Percentiles rank a stretch among this genome's conserved stretches.
These are phyloP conservation scores for Mellilla xanthometata DNA, from an alignment of 2,888 invertebrate genomes.

Conservation along the genomic window DNA sequence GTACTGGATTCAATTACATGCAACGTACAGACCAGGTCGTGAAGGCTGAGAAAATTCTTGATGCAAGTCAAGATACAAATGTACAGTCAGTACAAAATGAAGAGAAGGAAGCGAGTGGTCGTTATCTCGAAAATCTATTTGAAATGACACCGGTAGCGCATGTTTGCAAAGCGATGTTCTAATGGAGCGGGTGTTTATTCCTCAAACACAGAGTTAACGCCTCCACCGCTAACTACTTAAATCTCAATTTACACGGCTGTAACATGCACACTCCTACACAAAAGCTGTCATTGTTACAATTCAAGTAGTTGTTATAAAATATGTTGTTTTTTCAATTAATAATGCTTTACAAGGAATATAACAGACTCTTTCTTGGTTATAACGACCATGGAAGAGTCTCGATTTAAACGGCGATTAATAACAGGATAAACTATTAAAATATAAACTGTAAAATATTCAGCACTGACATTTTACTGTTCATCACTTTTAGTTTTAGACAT, in stretches of 20 bases:
- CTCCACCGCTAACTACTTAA: slow-evolving; percentile 50
- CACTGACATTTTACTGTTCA: no score
- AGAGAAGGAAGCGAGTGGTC: slow-evolving; percentile 1
- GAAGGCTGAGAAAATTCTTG: slow-evolving; percentile 20
- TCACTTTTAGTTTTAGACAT: background rate
- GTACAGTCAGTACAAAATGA: slow-evolving; percentile 6
- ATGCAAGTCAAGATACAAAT: slow-evolving; percentile 1
- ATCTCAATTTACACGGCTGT: slow-evolving; percentile 39
- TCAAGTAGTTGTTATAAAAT: no score
- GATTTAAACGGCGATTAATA: no score
- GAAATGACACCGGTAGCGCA: slow-evolving; percentile 26
- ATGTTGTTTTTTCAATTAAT: no score
- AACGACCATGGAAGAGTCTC: no score
- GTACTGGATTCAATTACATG: slow-evolving; percentile 22
- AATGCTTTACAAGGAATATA: no score
- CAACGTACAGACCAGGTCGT: slow-evolving; percentile 17
- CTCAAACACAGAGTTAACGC: slow-evolving; percentile 60
- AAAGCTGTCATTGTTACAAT: slow-evolving; percentile 18
- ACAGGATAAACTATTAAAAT: no score
- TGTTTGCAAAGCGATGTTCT: slow-evolving; percentile 38
- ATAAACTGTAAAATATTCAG: no score
- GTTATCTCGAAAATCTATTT: slow-evolving; percentile 11
- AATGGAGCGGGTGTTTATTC: slow-evolving; percentile 46
- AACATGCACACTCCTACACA: slow-evolving; percentile 34
- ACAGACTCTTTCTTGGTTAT: no score